Evolutionary conservation across 2,888 invertebrate species (phyloP), one percentile per base, ranked within the genome.

Genomic region (Drosophila incognita): DNA sequence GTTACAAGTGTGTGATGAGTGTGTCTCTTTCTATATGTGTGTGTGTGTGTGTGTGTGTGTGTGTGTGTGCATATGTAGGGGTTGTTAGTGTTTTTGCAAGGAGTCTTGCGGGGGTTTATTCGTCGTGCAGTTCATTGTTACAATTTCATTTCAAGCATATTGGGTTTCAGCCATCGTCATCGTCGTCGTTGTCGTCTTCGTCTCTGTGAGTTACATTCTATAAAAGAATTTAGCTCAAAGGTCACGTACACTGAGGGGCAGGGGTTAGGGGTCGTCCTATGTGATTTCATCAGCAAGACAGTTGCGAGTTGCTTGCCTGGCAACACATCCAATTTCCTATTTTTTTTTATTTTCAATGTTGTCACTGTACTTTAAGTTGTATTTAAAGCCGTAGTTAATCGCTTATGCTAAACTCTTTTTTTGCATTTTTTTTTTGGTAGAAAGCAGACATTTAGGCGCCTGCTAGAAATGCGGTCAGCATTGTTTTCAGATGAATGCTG

Each of bases 61-160:
- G n/a, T n/a, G n/a, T n/a, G n/a, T n/a, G 36, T 53, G 18, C 27
- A 53, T 40, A 29, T 65, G 63, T 69, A 40, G 66, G 67, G 69
- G 77, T 51, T 69, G 51, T 54, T 57, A 60, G 70, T 67, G 46
- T 68, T 65, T 79, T 48, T 60, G 62, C 10, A 66, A 64, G 65
- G 70, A 11, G 15, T 51, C 74, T 63, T 69, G 61, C 56, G 57
- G 40, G 33, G 38, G 62, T 36, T 70, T 66, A 49, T 59, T 62
- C 58, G 49, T 65, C 74, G 65, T 72, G 61, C 69, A 79, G 78
- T 85, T 85, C 83, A 83, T 85, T 83, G 83, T 83, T 83, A 85
- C 86, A 83, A 85, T 85, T 86, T 82, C 76, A 83, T 86, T 83
- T 83, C 76, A 82, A 83, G 78, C 85, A 83, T 83, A 83, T 83